A percentile compares a stretch with the other conserved stretches of the same genome.
Conservation (phyloP, 92 coral and sea anemone genomes). For the Palythoa heliodiscus region DNA sequence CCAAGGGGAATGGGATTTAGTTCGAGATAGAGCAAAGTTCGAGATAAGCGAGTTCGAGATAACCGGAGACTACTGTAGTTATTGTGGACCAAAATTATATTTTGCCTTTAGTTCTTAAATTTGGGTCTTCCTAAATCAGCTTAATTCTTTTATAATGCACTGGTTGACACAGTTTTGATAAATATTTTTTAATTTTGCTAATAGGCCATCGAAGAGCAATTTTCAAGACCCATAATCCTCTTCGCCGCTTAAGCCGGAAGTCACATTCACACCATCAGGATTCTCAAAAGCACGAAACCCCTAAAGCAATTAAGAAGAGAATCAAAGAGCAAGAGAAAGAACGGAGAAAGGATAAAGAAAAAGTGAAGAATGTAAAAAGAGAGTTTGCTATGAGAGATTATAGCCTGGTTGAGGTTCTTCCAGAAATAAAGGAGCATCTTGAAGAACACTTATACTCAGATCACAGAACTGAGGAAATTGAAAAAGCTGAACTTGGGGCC, state of each 20-base stretch:
- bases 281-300: neutral
- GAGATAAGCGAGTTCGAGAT: too few species aligned
- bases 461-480: neutral
- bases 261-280: conserved; percentile 20
- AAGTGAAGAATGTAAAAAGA: conserved; percentile 8
- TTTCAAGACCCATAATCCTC: conserved; percentile 41
- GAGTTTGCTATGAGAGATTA: conserved; percentile 17
- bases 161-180: too few species aligned
- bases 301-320: conserved; percentile 39
- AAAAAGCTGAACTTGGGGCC: conserved; percentile 22
- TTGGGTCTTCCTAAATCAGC: too few species aligned
- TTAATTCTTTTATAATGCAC: too few species aligned
- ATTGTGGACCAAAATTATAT: too few species aligned
- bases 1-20: too few species aligned
- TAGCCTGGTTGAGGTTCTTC: conserved; percentile 38
- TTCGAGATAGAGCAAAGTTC: too few species aligned
- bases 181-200: neutral
- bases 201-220: conserved; percentile 25
- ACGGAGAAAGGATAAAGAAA: conserved; percentile 23
- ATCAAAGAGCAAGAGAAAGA: conserved; percentile 30
- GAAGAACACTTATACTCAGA: conserved; percentile 38
- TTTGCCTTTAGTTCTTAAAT: too few species aligned
- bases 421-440: conserved; percentile 38
- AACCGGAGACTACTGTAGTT: too few species aligned
- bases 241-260: conserved; percentile 35